A percentile compares a stretch with the other conserved stretches of the same genome.
These are phyloP conservation scores for Ecliptopera silaceata DNA, from an alignment of 2,888 invertebrate species.

Conservation along the genomic window DNA sequence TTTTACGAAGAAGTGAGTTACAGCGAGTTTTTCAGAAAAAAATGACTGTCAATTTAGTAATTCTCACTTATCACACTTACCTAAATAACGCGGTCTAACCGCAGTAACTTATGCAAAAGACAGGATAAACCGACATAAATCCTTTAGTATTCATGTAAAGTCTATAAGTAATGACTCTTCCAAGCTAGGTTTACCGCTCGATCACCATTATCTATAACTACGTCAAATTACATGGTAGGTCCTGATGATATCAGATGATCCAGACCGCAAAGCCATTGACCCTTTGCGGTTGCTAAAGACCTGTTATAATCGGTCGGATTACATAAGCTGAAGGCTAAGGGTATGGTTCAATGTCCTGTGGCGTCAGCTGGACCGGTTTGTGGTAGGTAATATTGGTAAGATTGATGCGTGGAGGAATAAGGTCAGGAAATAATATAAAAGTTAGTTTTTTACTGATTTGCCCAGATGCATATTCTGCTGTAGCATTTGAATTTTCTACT, in stretches of 20 bases:
- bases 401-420: neutral
- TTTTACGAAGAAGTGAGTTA: slow-evolving; percentile 17
- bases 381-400: neutral
- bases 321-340: slow-evolving; percentile 17
- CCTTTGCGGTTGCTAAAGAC: slow-evolving; percentile 20
- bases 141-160: too few relatives aligned
- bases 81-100: too few relatives aligned
- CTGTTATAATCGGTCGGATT: slow-evolving; percentile 19
- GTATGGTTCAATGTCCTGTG: slow-evolving; percentile 27
- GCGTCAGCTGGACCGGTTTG: slow-evolving; percentile 18
- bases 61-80: too few relatives aligned
- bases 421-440: too few relatives aligned
- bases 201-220: neutral
- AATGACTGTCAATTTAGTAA: too few relatives aligned
- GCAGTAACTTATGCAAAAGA: too few relatives aligned
- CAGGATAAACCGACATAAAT: too few relatives aligned
- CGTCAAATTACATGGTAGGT: neutral
- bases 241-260: neutral
- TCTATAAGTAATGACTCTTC: neutral
- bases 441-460: too few relatives aligned
- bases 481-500: too few relatives aligned
- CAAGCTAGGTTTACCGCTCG: neutral
- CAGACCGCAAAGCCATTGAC: slow-evolving; percentile 18
- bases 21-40: too few relatives aligned
- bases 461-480: too few relatives aligned